Conservation (phyloP, 1,140 invertebrate genomes). For the Heterodera schachtii region DNA sequence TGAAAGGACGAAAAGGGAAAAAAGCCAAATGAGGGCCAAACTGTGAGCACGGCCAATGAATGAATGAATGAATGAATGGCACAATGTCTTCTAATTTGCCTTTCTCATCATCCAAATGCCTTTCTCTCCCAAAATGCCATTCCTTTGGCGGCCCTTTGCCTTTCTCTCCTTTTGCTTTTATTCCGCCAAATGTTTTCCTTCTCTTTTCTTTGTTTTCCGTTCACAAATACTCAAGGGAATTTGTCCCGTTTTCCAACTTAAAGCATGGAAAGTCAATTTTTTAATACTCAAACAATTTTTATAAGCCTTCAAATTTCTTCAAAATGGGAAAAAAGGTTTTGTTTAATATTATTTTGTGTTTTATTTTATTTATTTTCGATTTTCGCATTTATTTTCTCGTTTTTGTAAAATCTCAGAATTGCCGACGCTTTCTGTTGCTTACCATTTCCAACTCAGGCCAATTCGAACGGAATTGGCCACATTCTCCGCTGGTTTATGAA, state of each 20-base stretch:
- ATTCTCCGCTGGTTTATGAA: neutral
- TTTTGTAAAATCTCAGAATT: neutral
- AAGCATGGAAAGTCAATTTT: neutral
- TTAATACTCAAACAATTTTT: neutral
- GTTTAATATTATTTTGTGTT: too few species aligned
- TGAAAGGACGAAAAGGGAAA: neutral
- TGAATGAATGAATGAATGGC: too few species aligned
- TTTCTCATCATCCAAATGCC: too few species aligned
- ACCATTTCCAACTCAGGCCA: neutral
- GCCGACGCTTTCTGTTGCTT: neutral
- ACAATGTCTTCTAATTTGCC: too few species aligned
- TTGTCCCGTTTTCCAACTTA: too few species aligned
- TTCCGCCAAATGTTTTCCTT: too few species aligned
- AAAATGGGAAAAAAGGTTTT: neutral
- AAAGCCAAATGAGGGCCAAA: neutral
- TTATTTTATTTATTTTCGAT: neutral
- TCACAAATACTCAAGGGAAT: neutral
- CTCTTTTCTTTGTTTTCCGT: too few species aligned
- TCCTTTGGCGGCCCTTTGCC: neutral
- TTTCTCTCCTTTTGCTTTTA: neutral
- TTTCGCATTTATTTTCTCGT: neutral
- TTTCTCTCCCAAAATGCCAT: neutral
- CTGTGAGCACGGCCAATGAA: neutral
- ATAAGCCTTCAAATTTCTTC: neutral
- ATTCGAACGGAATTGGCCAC: conserved; percentile 2